Base-by-base conservation (phyloP, 2,797 vertebrate genomes). In the Neomorphus geoffroyi region DNA sequence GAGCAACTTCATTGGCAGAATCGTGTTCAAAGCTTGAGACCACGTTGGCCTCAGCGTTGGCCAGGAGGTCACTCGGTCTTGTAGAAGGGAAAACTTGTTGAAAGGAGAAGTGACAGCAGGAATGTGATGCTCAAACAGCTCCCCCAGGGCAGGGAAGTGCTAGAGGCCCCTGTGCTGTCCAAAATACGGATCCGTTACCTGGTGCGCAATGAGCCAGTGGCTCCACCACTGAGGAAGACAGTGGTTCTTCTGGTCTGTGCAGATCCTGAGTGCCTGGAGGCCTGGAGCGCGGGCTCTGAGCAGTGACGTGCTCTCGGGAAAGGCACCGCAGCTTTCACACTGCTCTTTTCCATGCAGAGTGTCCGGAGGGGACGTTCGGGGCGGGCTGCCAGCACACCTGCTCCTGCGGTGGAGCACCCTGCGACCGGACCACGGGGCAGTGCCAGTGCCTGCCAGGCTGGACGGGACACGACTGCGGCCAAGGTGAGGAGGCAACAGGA, bases 401-500 rank as follows among this genome's bases (percentile, higher is more conserved):
- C 95, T 95, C 98, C 95, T 99, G 99, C 46, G 93, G 95, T 1
- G 98, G 98, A 1, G 98, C 98, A 0, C 95, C 98, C 7, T 99
- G 99, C 45, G 98, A 99, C 92, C 90, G 37, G 22, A 94, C 96
- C 91, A 98, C 96, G 0, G 99, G 99, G 26, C 97, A 95, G 26
- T 99, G 99, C 90, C 91, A 65, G 70, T 99, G 99, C 93, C 98
- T 96, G 0, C 96, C 98, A 0, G 99, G 99, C 56, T 98, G 96
- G 66, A 98, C 95, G 0, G 99, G 99, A 37, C 73, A 93, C 0
- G 97, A 95, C 93, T 99, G 99, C 64, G 98, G 98, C 87, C 98
- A 97, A 97, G 98, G 99, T 99, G 94, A 98, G 99, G 69, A 19
- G 28, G 32, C 13, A 41, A 35, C n/a, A 23, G 53, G n/a, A 35